Percentiles rank a stretch among this genome's conserved stretches.
phyloP scores from a whole-genome alignment of 64 coral and sea anemone species.

The Montipora foliosa region DNA sequence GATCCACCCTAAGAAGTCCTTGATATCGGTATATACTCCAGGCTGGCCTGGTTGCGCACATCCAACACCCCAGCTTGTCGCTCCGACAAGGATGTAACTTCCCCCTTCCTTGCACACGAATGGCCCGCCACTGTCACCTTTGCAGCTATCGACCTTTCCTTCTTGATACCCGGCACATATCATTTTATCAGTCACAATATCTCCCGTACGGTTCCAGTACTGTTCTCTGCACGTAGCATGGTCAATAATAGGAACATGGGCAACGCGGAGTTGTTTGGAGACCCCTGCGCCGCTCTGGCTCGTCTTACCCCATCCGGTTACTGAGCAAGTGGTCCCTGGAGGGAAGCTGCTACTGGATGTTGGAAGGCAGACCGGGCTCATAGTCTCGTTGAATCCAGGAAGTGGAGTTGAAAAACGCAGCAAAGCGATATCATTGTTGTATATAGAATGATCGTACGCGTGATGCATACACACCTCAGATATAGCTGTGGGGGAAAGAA shows the following conservation, averaged over 20 bases:
- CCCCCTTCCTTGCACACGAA: slow-evolving; percentile 73
- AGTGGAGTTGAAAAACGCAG: slow-evolving; percentile 36
- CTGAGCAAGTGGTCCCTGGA: slow-evolving; percentile 47
- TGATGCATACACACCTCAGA: slow-evolving; percentile 66
- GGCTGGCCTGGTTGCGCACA: slow-evolving; percentile 79
- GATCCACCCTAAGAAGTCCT: slow-evolving; percentile 78
- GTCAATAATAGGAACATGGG: slow-evolving; percentile 67
- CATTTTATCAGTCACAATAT: slow-evolving; percentile 75
- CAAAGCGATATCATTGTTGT: slow-evolving; percentile 54
- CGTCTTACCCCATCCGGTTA: slow-evolving; percentile 61
- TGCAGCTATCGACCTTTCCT: slow-evolving; percentile 89
- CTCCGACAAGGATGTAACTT: slow-evolving; percentile 73
- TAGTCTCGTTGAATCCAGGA: slow-evolving; percentile 46
- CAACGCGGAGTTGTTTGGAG: slow-evolving; percentile 71
- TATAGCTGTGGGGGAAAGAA: slow-evolving; percentile 13
- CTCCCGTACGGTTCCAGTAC: background rate
- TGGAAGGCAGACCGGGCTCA: slow-evolving; percentile 62
- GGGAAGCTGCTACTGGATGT: background rate
- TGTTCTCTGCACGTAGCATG: slow-evolving; percentile 39
- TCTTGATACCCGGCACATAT: slow-evolving; percentile 90
- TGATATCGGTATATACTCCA: slow-evolving; percentile 90
- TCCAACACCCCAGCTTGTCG: slow-evolving; percentile 90
- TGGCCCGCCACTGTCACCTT: slow-evolving; percentile 97
- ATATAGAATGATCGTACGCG: slow-evolving; percentile 20
- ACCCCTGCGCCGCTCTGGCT: background rate